A percentile compares a stretch with the other conserved stretches of the same genome.
These are phyloP conservation scores for Tetanocera ferruginea DNA, from an alignment of 2,888 invertebrate species.

Conservation along the genomic window DNA sequence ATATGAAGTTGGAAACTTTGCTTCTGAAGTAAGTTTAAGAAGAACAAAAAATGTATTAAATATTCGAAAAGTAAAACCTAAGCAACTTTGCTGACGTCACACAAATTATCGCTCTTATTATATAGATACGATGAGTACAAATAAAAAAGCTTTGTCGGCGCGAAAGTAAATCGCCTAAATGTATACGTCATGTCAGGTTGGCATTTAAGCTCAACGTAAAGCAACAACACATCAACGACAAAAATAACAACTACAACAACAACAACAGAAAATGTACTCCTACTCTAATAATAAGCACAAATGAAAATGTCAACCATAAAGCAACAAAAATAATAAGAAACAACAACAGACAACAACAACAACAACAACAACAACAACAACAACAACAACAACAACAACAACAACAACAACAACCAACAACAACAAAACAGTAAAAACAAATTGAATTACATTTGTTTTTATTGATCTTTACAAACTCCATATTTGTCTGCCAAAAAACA, in stretches of 20 bases:
- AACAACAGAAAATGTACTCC: background rate
- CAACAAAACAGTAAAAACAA: constrained; percentile 12
- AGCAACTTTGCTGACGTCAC: background rate
- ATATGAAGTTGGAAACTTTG: too few species aligned
- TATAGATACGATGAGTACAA: background rate
- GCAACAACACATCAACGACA: background rate
- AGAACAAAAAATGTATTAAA: too few species aligned
- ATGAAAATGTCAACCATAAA: constrained; percentile 19
- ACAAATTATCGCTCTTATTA: background rate
- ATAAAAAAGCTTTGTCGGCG: constrained; percentile 7
- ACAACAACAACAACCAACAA: constrained; percentile 47
- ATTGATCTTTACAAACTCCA: constrained; percentile 17
- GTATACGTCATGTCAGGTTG: constrained; percentile 14
- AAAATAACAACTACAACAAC: background rate
- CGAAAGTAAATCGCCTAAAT: background rate
- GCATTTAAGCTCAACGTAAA: constrained; percentile 2
- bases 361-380: constrained; percentile 1
- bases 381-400: constrained; percentile 42
- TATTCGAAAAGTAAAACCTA: too few species aligned
- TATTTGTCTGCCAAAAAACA: constrained; percentile 8
- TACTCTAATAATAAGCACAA: background rate
- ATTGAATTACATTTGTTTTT: background rate
- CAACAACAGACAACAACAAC: background rate
- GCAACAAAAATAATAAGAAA: background rate
- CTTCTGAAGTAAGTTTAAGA: too few species aligned